Evolutionary conservation across 1,140 invertebrate species (phyloP), one percentile per base, ranked within the genome.

Genomic region (Drosophila oshimai): DNA sequence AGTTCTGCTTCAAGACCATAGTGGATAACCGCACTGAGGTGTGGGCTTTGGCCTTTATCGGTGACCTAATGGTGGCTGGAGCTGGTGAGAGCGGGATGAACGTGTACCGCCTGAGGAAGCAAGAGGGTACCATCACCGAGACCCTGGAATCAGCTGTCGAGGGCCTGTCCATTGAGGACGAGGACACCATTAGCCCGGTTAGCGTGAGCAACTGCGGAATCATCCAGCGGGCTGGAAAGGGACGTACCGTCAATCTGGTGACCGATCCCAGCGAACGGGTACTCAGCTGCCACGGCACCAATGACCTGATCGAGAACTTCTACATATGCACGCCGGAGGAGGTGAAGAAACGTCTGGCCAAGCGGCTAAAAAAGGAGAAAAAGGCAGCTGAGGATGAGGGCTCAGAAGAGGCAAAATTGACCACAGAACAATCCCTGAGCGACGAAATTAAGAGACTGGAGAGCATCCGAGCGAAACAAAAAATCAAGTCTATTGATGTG

Each of bases 1-100:
- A 98, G 80, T 96, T 98, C 88, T 99, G 98, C 91, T 99, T 99
- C 80, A 96, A 97, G 91, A 99, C 99, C 6, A 92, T 99, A 13
- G 93, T 95, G 37, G 95, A 95, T 49, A 95, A 96, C 92, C 93
- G 94, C 88, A 94, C 95, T 61, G 95, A 96, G 92, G 95, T 99
- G 20, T 99, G 97, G 95, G 93, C 93, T n/a, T 90, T 99, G 22
- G 88, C 96, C 17, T 95, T 95, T 87, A 92, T 97, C 70, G 96
- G 96, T 71, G 93, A 94, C 64, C 95, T 96, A 86, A 92, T 99
- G 60, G 93, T 99, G 15, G 96, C 96, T 31, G 98, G 98, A 7
- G 95, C 94, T 60, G 94, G 94, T 61, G 97, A 98, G 87, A 94
- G 94, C 75, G 95, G 97, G 91, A 91, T 99, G 37, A 92, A 95